phyloP scores from a whole-genome alignment of 2,113 vertebrate species.

The Muntiacus muntjak region DNA sequence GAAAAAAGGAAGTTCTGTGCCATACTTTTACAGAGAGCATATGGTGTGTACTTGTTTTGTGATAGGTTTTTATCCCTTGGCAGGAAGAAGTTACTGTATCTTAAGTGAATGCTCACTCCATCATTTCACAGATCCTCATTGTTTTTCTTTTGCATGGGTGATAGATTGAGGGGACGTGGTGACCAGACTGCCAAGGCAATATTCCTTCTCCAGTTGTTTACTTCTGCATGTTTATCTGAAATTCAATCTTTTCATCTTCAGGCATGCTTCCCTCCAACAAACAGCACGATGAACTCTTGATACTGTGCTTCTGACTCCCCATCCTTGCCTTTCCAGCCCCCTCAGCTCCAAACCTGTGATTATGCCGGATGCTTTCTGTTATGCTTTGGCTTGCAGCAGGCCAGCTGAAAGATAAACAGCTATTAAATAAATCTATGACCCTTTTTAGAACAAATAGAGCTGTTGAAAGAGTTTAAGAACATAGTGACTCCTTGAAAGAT shows the following conservation, averaged over 20 bases:
- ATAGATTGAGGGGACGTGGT: not conserved
- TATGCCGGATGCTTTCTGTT: not conserved
- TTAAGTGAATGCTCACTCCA: not conserved
- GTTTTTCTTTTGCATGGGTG: not conserved
- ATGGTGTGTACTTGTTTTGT: not conserved
- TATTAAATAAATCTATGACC: slow-evolving; percentile 35
- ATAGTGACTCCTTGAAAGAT: slow-evolving; percentile 22
- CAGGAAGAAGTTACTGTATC: not conserved
- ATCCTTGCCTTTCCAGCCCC: not conserved
- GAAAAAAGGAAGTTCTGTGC: not conserved
- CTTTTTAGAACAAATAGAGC: slow-evolving; percentile 48
- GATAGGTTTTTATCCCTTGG: slow-evolving; percentile 27
- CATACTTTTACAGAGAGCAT: not conserved
- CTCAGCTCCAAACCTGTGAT: not conserved
- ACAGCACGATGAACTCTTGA: not conserved
- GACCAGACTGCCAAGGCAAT: not conserved
- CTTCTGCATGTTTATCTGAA: not conserved
- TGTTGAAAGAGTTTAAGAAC: slow-evolving; percentile 51
- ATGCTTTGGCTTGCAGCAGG: not conserved
- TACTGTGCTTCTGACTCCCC: not conserved
- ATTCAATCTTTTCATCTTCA: not conserved
- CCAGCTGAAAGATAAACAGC: slow-evolving; percentile 36
- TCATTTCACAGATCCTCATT: not conserved
- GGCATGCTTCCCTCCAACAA: not conserved
- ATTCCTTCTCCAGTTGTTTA: not conserved